These are phyloP conservation scores for Macropis europaea DNA, from an alignment of 2,888 invertebrate species.

Conservation along the genomic window DNA sequence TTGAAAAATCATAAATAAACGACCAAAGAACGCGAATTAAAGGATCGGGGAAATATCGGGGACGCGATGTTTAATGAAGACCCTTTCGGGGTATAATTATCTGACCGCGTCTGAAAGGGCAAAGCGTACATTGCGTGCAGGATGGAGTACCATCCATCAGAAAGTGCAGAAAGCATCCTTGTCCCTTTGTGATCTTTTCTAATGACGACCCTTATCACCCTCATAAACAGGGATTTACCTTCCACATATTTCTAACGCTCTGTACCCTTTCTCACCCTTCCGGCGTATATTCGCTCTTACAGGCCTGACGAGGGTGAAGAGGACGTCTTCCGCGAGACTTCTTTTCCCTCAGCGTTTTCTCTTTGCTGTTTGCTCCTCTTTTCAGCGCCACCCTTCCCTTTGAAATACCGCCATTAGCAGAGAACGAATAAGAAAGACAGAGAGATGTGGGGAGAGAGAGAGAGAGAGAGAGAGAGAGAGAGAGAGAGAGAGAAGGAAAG, in stretches of 20 bases:
- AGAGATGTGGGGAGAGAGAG: too few relatives aligned
- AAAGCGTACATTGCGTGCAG: conserved; percentile 1
- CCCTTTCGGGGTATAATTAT: conserved; percentile 14
- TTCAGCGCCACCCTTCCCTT: neutral
- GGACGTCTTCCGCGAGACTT: conserved; percentile 33
- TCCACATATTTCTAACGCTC: conserved; percentile 54
- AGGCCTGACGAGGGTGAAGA: conserved; percentile 47
- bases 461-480: too few relatives aligned
- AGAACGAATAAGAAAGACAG: too few relatives aligned
- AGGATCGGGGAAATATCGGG: too few relatives aligned
- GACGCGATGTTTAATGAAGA: conserved; percentile 2
- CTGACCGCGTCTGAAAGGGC: conserved; percentile 9
- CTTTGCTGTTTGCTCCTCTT: neutral
- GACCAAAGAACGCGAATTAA: too few relatives aligned
- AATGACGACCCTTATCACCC: conserved; percentile 63
- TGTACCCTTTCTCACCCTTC: conserved; percentile 44
- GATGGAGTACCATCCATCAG: conserved; percentile 37
- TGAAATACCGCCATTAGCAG: conserved; percentile 24
- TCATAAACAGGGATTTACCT: conserved; percentile 64
- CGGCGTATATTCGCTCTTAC: conserved; percentile 41
- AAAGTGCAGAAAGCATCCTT: conserved; percentile 33
- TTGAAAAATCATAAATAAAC: too few relatives aligned
- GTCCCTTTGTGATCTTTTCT: conserved; percentile 54
- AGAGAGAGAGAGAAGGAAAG: too few relatives aligned
- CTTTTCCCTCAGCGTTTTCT: neutral